Evolutionary conservation across 2,888 invertebrate genomes (phyloP), one percentile per base, ranked within the genome.

Genomic region (Hypomecis atomaria): DNA sequence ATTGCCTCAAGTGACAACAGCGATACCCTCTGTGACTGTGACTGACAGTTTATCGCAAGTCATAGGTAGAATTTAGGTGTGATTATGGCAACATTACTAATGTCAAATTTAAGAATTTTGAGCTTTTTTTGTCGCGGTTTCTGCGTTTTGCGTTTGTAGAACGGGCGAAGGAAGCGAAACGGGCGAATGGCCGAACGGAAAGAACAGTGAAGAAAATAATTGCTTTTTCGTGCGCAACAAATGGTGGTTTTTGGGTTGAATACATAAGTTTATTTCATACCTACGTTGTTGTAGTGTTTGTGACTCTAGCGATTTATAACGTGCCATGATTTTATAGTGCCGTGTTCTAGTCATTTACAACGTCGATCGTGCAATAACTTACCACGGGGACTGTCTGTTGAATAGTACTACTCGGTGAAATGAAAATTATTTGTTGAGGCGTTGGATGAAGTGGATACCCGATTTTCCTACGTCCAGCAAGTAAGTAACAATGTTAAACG

Each of bases 171-270:
- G 71, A 71, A 67, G 70, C 69, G 58, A 60, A 58, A 65, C 61
- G 61, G 62, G 70, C 73, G 74, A 79, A 78, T 79, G 76, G 75
- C 77, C 70, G 73, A 75, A 47, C 68, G 57, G 70, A 75, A 71
- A 71, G 71, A 71, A 70, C 71, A 69, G 72, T 66, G 54, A 47
- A 45, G 23, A 56, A 47, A 69, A 62, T 58, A 71, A 54, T 43
- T 50, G 62, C 40, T 69, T 74, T 72, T 76, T 78, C 79, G 78
- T 83, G 83, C 81, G 83, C 82, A 81, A 81, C 78, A 78, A 78
- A 77, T 78, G 77, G 77, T 82, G 79, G 76, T 76, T 75, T 77
- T 77, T 69, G 74, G 74, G 74, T 78, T 77, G 68, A 71, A 67
- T 67, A 69, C 23, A 58, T 33, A 47, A 58, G 59, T 58, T 57